A percentile compares a stretch with the other conserved stretches of the same genome.
Conservation (phyloP, 2,888 invertebrate species). For the Drosophila nr. perissopoda region DNA sequence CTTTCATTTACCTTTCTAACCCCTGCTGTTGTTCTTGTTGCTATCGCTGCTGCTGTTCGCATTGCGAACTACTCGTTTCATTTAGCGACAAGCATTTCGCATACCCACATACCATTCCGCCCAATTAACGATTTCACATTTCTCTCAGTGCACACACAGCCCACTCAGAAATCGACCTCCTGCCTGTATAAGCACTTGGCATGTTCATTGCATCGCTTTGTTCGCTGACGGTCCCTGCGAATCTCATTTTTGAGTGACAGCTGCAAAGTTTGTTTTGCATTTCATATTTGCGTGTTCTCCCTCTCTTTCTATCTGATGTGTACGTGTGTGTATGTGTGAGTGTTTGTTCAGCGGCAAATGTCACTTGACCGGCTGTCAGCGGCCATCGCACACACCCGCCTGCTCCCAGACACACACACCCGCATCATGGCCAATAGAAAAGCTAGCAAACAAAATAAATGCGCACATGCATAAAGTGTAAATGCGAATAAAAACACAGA, state of each 20-base stretch:
- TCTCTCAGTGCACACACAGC: conserved; percentile 65
- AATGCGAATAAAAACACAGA: conserved; percentile 66
- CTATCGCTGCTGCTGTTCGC: conserved; percentile 20
- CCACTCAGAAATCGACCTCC: background rate
- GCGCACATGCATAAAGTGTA: conserved; percentile 72
- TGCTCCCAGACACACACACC: conserved; percentile 5
- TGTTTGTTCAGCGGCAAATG: conserved; percentile 64
- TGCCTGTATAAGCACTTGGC: conserved; percentile 31
- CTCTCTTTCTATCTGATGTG: conserved; percentile 4
- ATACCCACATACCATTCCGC: conserved; percentile 66
- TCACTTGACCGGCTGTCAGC: conserved; percentile 76
- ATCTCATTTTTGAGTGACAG: conserved; percentile 79
- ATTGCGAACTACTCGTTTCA: conserved; percentile 50
- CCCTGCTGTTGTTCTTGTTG: conserved; percentile 34
- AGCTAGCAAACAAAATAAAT: conserved; percentile 75
- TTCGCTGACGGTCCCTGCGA: conserved; percentile 63
- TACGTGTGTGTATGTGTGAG: conserved; percentile 5
- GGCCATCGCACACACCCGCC: background rate
- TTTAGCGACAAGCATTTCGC: conserved; percentile 43
- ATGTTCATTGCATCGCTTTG: conserved; percentile 55
- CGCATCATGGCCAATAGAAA: conserved; percentile 69
- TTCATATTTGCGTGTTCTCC: conserved; percentile 72
- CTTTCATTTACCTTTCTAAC: conserved; percentile 69
- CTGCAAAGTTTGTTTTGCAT: conserved; percentile 81
- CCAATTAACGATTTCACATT: conserved; percentile 72